Conservation (phyloP, 2,888 invertebrate species). For the Gymnosoma rotundatum region DNA sequence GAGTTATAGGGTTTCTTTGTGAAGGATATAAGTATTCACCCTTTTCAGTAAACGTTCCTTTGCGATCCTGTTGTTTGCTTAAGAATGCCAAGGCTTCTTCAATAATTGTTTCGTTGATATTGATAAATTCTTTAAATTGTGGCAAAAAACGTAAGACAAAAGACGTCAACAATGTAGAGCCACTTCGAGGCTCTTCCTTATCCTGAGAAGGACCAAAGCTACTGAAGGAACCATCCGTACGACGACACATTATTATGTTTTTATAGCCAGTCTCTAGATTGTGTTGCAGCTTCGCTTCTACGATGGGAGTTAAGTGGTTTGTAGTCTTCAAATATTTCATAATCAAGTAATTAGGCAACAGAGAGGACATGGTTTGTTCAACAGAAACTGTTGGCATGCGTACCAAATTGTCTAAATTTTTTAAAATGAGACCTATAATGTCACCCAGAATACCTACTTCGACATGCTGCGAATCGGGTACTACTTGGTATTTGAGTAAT, state of each 20-base stretch:
- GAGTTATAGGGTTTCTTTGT: constrained; percentile 85
- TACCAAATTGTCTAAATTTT: too few relatives aligned
- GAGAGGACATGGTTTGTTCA: too few relatives aligned
- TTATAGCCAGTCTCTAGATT: constrained; percentile 94
- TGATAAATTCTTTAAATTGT: constrained; percentile 83
- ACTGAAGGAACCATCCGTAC: constrained; percentile 94
- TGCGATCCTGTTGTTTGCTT: constrained; percentile 85
- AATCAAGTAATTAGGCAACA: constrained; percentile 72
- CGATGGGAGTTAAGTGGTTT: constrained; percentile 85
- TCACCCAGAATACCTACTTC: constrained; percentile 85
- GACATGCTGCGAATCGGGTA: constrained; percentile 85
- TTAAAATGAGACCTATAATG: constrained; percentile 56
- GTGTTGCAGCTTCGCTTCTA: constrained; percentile 84
- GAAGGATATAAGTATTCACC: constrained; percentile 88
- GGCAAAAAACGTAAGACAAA: constrained; percentile 86
- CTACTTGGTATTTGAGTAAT: constrained; percentile 87
- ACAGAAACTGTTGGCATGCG: too few relatives aligned
- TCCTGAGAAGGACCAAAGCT: constrained; percentile 85
- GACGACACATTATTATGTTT: constrained; percentile 92
- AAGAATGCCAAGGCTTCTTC: constrained; percentile 88
- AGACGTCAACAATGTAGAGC: constrained; percentile 92
- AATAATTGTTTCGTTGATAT: constrained; percentile 87
- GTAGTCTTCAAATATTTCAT: constrained; percentile 81
- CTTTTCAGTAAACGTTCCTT: constrained; percentile 91
- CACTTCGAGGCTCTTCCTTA: constrained; percentile 82